A percentile compares a stretch with the other conserved stretches of the same genome.
Conservation (phyloP, 2,113 vertebrate genomes). For the Phyllostomus discolor region DNA sequence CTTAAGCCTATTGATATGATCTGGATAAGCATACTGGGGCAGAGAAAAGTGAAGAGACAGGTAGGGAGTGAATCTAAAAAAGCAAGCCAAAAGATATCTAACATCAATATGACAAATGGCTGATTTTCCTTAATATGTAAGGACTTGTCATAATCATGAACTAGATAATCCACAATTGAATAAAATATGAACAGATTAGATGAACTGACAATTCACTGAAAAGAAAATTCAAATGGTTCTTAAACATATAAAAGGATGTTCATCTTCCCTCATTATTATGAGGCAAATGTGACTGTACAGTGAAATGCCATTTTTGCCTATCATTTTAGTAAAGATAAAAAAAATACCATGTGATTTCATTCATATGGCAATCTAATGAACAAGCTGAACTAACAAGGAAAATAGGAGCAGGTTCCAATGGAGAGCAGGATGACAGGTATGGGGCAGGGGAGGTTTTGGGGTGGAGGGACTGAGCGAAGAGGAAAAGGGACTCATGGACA, state of each 20-base stretch:
- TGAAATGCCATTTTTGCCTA: not conserved
- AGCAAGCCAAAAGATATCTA: not conserved
- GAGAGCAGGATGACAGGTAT: too few relatives aligned
- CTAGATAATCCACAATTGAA: not conserved
- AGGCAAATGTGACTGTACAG: slow-evolving; percentile 1
- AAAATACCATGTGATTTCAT: not conserved
- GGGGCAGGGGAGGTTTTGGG: too few relatives aligned
- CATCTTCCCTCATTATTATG: not conserved
- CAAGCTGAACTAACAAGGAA: too few relatives aligned
- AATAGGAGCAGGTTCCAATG: too few relatives aligned
- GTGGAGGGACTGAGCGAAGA: too few relatives aligned
- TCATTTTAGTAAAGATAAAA: not conserved
- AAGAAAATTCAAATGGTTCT: not conserved
- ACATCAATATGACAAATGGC: not conserved
- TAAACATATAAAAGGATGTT: not conserved
- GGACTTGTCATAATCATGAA: not conserved
- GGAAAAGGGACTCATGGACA: too few relatives aligned
- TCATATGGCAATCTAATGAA: too few relatives aligned
- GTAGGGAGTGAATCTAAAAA: not conserved
- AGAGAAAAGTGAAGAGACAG: not conserved
- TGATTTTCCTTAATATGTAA: not conserved
- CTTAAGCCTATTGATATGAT: not conserved
- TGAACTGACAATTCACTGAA: not conserved
- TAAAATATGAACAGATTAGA: not conserved
- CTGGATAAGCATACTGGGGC: not conserved